phyloP scores from a whole-genome alignment of 2,113 vertebrate species.

The Thunnus thynnus region DNA sequence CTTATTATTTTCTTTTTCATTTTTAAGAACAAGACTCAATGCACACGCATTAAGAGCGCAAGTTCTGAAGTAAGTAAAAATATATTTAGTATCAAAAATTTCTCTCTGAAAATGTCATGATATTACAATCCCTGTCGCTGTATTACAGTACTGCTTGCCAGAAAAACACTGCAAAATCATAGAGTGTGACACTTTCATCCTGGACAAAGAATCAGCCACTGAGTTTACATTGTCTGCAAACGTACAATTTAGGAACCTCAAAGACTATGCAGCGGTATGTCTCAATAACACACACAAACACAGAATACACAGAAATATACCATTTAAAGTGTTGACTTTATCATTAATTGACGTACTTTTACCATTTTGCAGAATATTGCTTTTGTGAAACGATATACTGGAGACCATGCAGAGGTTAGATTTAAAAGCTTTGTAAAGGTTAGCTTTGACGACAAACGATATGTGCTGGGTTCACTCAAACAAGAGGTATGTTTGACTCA shows the following conservation, averaged over 20 bases:
- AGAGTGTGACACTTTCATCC: slow-evolving; percentile 52
- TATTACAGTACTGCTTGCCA: slow-evolving; percentile 60
- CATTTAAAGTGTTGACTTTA: background rate
- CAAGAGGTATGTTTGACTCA: slow-evolving; percentile 50
- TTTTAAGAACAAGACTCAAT: slow-evolving; percentile 70
- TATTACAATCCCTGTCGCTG: background rate
- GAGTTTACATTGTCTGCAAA: slow-evolving; percentile 57
- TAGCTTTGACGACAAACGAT: slow-evolving; percentile 45
- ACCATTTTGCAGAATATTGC: slow-evolving; percentile 55
- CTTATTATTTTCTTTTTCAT: background rate
- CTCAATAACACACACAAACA: background rate
- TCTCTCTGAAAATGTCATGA: background rate
- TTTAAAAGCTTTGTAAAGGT: slow-evolving; percentile 63
- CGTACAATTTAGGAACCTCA: slow-evolving; percentile 55
- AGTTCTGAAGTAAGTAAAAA: slow-evolving; percentile 56
- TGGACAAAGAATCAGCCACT: slow-evolving; percentile 42
- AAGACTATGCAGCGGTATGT: slow-evolving; percentile 43
- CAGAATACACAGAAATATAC: background rate
- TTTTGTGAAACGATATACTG: slow-evolving; percentile 61
- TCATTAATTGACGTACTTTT: background rate
- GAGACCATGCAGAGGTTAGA: slow-evolving; percentile 21
- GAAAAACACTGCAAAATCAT: slow-evolving; percentile 32
- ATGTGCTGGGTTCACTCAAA: slow-evolving; percentile 48
- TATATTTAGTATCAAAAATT: background rate
- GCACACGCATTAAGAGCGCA: background rate